Base-by-base conservation (phyloP, 35 echinoderm and acorn worm species). In the Heliocidaris tuberculata region DNA sequence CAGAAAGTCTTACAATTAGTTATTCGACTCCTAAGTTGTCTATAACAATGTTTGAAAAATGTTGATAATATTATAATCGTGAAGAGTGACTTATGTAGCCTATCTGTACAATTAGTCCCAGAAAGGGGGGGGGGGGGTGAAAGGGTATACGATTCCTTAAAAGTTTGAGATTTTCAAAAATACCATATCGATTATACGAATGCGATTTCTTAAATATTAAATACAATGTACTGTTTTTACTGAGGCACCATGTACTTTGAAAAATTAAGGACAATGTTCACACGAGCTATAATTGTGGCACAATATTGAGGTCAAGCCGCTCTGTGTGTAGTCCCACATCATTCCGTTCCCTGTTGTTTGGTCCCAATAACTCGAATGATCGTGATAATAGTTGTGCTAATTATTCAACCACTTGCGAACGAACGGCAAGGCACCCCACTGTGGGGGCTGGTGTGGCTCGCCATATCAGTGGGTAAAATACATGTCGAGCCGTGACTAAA, bases 351-450 rank as follows among this genome's bases (percentile, higher is more conserved):
- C 5, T 24, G 65, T 78, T 19, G 65, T 78, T 78, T 78, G 65
- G 27, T 78, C 65, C 65, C 65, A 78, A 7, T 78, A 78, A 78
- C 65, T 27, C 65, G 65, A 27, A 78, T n/a, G 27, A 78, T 24
- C 21, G 65, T 78, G 65, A 78, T 78, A 78, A 78, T 78, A 78
- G 65, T 78, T 78, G 65, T 78, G 65, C 65, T 78, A 78, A 78
- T 78, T 78, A 78, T 78, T 78, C 65, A 78, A 78, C 65, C 65
- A 27, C 61, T 71, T 71, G 61, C 65, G 65, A 78, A 17, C 65
- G 3, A 78, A 78, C 15, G 65, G 65, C 27, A 78, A 5, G 61
- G 65, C 65, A 78, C 65, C 65, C 65, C 65, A 78, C 65, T 78
- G 65, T 7, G 65, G 7, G 21, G 65, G 65, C 65, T 78, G 65